Evolutionary conservation across 2,888 invertebrate genomes (phyloP).

Genomic region (Micoletzkya japonica): DNA sequence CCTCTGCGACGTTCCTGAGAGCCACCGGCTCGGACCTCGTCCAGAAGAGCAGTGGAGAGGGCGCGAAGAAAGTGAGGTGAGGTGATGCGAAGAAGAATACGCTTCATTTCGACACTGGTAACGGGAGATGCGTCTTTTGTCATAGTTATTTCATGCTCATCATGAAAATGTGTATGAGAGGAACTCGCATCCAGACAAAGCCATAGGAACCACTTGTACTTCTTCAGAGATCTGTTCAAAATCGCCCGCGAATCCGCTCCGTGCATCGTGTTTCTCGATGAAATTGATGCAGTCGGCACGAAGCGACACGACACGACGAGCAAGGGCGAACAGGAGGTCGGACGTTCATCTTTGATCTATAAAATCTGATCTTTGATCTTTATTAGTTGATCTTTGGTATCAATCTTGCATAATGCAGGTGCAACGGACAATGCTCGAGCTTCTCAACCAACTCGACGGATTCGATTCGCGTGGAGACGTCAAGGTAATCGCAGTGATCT

Average conservation of each 20-base stretch:
- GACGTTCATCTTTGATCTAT: too few species aligned
- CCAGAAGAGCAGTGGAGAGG: conserved; percentile 94
- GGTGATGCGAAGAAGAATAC: not conserved
- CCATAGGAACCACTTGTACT: not conserved
- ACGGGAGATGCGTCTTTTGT: not conserved
- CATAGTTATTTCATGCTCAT: too few species aligned
- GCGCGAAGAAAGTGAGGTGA: conserved; percentile 89
- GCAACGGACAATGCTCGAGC: conserved; percentile 96
- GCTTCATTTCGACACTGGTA: not conserved
- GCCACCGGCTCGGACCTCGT: conserved; percentile 99
- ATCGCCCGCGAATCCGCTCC: conserved; percentile 54
- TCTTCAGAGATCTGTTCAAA: conserved; percentile 51
- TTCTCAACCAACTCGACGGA: conserved; percentile 95
- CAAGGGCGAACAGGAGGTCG: conserved; percentile 81
- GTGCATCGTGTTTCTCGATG: conserved; percentile 98
- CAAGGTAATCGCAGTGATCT: conserved; percentile 72
- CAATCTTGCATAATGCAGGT: conserved; percentile 79
- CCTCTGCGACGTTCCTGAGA: conserved; percentile 93
- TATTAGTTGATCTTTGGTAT: too few species aligned
- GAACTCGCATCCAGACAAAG: too few species aligned
- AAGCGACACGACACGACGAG: conserved; percentile 96
- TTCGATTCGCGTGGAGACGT: conserved; percentile 94
- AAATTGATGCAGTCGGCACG: conserved; percentile 98
- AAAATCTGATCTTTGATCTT: too few species aligned
- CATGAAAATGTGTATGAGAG: not conserved